Conservation (phyloP, 2,797 vertebrate genomes). For the Fringilla coelebs region DNA sequence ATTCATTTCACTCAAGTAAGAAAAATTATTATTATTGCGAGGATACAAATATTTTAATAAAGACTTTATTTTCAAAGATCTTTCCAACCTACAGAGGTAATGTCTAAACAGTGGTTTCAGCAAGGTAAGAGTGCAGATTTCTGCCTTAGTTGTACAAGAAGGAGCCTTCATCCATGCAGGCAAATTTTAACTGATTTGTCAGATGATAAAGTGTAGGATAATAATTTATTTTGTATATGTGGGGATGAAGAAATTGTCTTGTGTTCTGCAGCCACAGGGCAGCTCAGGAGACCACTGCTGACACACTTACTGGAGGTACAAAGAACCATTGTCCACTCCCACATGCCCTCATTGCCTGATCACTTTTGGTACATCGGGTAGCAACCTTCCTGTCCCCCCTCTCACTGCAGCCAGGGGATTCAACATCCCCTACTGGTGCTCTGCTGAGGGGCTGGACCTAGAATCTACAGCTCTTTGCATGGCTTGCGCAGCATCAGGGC, state of each 20-base stretch:
- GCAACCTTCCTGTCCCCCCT: accelerated
- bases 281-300: background rate
- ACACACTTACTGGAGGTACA: background rate
- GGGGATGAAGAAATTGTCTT: background rate
- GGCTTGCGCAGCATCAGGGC: background rate
- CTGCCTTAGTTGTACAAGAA: background rate
- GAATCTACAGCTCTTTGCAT: background rate
- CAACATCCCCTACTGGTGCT: background rate
- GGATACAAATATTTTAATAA: background rate
- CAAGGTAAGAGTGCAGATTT: background rate
- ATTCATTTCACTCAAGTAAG: background rate
- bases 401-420: background rate
- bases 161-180: background rate
- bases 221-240: background rate
- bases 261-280: background rate
- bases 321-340: background rate
- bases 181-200: background rate
- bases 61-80: background rate
- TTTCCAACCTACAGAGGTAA: background rate
- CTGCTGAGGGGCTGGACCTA: background rate
- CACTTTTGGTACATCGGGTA: background rate
- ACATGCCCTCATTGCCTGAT: background rate
- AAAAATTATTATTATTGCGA: background rate
- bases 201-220: background rate
- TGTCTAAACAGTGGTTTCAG: background rate